Conservation (phyloP, 2,113 vertebrate genomes). For the Caracal caracal region DNA sequence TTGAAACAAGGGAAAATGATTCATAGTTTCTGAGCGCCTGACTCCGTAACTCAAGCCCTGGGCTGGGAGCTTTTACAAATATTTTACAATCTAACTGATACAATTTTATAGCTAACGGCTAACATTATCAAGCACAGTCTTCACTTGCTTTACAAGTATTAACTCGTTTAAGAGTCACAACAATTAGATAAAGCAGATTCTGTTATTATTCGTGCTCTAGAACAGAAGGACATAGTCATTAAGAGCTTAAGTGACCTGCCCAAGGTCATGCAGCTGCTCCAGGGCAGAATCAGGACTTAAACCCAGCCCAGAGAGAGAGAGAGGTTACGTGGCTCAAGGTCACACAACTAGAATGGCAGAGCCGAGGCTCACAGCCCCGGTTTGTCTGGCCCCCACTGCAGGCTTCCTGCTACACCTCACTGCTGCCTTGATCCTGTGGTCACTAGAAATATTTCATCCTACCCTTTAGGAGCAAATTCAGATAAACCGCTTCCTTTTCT, state of each 20-base stretch:
- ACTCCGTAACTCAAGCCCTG: neutral
- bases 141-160: neutral
- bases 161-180: neutral
- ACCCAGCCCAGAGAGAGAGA: neutral
- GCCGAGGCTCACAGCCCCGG: neutral
- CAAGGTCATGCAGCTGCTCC: neutral
- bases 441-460: neutral
- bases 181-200: neutral
- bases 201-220: neutral
- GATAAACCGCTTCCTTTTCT: neutral
- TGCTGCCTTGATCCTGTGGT: neutral
- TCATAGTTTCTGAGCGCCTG: neutral
- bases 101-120: slow-evolving; percentile 10
- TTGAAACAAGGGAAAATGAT: neutral
- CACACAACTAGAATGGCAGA: neutral
- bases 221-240: slow-evolving; percentile 17
- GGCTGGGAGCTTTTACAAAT: slow-evolving; percentile 22
- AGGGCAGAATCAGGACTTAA: neutral
- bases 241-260: neutral
- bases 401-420: neutral
- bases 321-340: neutral
- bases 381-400: neutral
- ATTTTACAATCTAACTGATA: slow-evolving; percentile 36
- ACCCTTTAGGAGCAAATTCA: neutral
- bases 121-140: slow-evolving; percentile 44